phyloP scores from a whole-genome alignment of 2,113 vertebrate genomes.

The Etheostoma cragini region DNA sequence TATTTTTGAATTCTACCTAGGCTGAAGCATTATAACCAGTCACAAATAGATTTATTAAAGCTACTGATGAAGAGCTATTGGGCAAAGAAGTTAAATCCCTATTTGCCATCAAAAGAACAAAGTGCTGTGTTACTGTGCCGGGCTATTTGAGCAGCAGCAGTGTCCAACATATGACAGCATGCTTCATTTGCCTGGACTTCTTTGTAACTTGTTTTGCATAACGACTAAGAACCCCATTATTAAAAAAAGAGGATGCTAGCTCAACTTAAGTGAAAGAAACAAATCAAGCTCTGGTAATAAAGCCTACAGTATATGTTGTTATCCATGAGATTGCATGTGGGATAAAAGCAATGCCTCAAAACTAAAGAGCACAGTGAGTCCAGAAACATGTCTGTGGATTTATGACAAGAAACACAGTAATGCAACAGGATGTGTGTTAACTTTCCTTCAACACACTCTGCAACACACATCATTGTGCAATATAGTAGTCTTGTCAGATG shows the following conservation, averaged over 20 bases:
- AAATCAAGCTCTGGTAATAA: background rate
- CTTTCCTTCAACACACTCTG: background rate
- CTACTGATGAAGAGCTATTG: background rate
- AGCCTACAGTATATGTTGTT: background rate
- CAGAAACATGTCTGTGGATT: too few species aligned
- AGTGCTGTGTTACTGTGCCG: background rate
- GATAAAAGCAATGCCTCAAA: background rate
- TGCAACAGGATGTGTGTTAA: background rate
- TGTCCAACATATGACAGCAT: background rate
- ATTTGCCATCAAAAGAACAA: background rate
- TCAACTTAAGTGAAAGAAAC: background rate
- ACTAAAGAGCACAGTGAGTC: background rate
- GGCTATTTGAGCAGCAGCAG: background rate
- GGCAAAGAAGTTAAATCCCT: background rate
- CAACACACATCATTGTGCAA: background rate
- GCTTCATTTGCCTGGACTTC: background rate
- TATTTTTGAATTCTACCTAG: background rate
- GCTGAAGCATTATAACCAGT: background rate
- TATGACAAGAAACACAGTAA: background rate
- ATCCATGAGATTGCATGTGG: background rate
- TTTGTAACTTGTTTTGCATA: background rate
- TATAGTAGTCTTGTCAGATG: background rate
- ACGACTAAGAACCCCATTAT: conserved; percentile 29
- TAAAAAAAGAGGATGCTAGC: conserved; percentile 7
- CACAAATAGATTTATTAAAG: background rate